A percentile compares a stretch with the other conserved stretches of the same genome.
Evolutionary conservation across 1,140 invertebrate species (phyloP).

Genomic region (Arctopsyche grandis): DNA sequence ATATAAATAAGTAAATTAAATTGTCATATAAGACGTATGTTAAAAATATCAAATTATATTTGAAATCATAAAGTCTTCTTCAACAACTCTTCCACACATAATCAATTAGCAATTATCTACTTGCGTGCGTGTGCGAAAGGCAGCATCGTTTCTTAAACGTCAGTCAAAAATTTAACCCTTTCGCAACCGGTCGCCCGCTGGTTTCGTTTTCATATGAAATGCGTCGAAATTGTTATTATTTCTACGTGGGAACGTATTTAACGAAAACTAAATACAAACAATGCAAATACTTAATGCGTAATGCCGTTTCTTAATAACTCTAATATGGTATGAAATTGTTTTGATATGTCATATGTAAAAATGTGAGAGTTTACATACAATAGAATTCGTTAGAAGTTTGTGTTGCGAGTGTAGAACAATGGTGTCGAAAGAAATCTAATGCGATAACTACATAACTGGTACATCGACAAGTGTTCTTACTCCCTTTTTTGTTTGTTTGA

Average conservation of each 20-base stretch:
- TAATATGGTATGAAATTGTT: slow-evolving; percentile 7
- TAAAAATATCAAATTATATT: too few species aligned
- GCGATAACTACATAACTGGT: too few species aligned
- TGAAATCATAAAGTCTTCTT: not conserved
- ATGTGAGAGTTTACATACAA: not conserved
- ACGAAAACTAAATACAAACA: not conserved
- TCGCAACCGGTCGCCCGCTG: not conserved
- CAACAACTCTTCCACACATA: not conserved
- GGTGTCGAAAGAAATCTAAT: too few species aligned
- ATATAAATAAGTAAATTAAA: too few species aligned
- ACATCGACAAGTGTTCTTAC: too few species aligned
- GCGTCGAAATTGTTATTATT: slow-evolving; percentile 1
- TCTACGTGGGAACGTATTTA: not conserved
- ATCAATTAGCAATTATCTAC: not conserved
- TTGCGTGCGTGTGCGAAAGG: not conserved
- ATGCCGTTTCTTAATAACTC: not conserved
- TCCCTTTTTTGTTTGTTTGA: too few species aligned
- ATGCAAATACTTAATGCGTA: not conserved
- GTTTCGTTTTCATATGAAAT: not conserved
- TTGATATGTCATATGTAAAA: slow-evolving; percentile 4
- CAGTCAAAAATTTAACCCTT: not conserved
- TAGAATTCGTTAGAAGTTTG: too few species aligned
- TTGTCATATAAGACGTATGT: too few species aligned
- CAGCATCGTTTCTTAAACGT: not conserved
- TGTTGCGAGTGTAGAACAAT: too few species aligned